These are phyloP conservation scores for Pseudomyrmex flavicornis DNA, from an alignment of 1,140 invertebrate genomes.

Conservation along the genomic window DNA sequence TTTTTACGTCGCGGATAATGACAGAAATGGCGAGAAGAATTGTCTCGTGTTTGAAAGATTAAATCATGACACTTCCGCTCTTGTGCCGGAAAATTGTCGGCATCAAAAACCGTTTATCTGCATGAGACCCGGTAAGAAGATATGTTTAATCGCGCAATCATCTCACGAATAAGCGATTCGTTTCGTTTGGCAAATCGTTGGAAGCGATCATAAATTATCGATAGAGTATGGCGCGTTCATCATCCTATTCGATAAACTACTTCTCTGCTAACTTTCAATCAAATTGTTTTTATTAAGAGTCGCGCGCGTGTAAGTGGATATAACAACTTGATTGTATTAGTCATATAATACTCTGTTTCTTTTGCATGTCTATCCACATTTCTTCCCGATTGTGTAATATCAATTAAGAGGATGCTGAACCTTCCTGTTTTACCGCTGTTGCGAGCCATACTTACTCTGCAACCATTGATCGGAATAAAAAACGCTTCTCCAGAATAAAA, in stretches of 20 bases:
- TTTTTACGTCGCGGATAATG: conserved; percentile 46
- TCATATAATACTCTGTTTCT: background rate
- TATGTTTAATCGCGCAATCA: background rate
- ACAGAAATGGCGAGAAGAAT: conserved; percentile 45
- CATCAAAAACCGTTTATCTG: conserved; percentile 60
- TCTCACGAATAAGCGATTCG: background rate
- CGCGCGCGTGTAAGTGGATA: background rate
- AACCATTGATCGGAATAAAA: no score
- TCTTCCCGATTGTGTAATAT: background rate
- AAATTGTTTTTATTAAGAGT: background rate
- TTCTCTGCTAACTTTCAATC: background rate
- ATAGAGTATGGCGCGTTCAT: background rate
- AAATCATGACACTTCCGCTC: conserved; percentile 54
- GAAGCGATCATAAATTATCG: conserved; percentile 8
- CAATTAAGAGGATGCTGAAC: no score
- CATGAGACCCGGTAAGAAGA: conserved; percentile 57
- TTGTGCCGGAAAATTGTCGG: conserved; percentile 61
- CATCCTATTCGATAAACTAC: background rate
- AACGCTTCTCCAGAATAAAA: no score
- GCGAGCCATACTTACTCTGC: no score
- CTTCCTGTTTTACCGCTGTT: no score
- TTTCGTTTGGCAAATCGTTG: background rate
- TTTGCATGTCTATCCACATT: background rate
- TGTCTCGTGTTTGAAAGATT: conserved; percentile 64
- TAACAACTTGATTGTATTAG: background rate